Evolutionary conservation across 2,113 vertebrate species (phyloP).

Genomic region (Caretta caretta): DNA sequence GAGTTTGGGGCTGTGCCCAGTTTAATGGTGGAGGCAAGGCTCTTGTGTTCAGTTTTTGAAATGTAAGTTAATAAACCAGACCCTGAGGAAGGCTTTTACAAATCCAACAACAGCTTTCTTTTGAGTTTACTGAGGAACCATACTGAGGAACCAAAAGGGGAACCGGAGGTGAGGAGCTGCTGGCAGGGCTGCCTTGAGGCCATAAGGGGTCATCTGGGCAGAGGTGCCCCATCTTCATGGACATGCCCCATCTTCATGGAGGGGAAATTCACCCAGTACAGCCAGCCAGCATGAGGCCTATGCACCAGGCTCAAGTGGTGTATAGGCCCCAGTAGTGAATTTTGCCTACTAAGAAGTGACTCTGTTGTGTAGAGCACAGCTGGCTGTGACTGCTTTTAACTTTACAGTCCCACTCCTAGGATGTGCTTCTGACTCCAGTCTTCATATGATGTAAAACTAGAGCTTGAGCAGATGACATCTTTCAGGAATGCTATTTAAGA

Average conservation of each 20-base stretch:
- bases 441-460: not conserved
- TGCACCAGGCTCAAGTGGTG: not conserved
- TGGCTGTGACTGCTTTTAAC: not conserved
- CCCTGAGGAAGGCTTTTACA: not conserved
- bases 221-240: not conserved
- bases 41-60: not conserved
- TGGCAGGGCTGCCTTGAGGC: not conserved
- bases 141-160: not conserved
- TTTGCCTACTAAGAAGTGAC: not conserved
- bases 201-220: too few relatives aligned
- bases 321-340: not conserved
- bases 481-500: not conserved
- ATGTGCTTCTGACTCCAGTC: not conserved
- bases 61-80: not conserved
- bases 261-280: not conserved
- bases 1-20: not conserved
- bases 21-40: not conserved
- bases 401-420: not conserved
- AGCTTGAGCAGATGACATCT: not conserved
- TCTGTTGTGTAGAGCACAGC: not conserved
- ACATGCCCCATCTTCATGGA: fast-evolving
- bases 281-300: not conserved
- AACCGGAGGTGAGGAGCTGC: not conserved
- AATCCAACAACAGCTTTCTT: too few relatives aligned
- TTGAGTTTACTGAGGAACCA: not conserved